Conservation (phyloP, 1,140 invertebrate species). For the Cotesia glomerata region DNA sequence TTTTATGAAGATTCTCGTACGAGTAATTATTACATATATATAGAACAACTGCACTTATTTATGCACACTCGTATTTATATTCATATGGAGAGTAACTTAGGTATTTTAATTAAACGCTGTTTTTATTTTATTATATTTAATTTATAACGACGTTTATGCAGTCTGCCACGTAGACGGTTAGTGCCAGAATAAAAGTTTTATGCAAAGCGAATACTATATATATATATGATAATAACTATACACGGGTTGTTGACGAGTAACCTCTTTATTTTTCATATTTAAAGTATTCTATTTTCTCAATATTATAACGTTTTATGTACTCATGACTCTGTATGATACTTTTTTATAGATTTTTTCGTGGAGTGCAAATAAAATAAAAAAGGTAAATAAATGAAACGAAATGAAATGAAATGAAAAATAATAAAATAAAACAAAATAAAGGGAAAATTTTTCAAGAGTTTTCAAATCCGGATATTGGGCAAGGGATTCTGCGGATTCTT, state of each 20-base stretch:
- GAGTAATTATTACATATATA: not conserved
- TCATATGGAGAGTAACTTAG: too few relatives aligned
- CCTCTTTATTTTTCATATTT: too few relatives aligned
- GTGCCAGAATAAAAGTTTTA: too few relatives aligned
- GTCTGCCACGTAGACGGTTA: too few relatives aligned
- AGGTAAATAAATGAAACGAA: conserved; percentile 20
- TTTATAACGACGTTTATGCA: not conserved
- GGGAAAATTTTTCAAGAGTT: conserved; percentile 4
- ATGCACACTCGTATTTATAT: too few relatives aligned
- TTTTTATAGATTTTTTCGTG: not conserved
- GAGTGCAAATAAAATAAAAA: not conserved
- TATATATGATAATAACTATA: too few relatives aligned
- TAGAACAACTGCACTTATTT: too few relatives aligned
- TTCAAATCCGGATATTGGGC: conserved; percentile 27
- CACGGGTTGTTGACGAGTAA: too few relatives aligned
- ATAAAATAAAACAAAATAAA: conserved; percentile 25
- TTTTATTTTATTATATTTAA: not conserved
- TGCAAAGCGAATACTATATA: too few relatives aligned
- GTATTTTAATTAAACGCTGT: too few relatives aligned
- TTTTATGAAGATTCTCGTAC: not conserved
- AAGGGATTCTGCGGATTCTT: conserved; percentile 6
- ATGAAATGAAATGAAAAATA: not conserved
- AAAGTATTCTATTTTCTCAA: not conserved
- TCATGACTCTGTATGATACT: not conserved
- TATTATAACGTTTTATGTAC: not conserved